Conservation (phyloP, 2,797 vertebrate species). For the Coranthus polyacanthus region DNA sequence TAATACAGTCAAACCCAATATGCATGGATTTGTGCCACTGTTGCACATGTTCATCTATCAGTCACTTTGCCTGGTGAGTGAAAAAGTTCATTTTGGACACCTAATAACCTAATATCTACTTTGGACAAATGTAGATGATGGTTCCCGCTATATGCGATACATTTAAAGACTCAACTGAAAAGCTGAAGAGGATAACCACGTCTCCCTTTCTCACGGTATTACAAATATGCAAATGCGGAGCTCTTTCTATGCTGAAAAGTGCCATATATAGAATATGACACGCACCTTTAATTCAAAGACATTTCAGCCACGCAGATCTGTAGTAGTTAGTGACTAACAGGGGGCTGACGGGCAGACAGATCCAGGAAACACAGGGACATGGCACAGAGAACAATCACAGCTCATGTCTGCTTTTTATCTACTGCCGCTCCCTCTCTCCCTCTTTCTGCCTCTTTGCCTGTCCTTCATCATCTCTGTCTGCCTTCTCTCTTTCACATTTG, state of each 20-base stretch:
- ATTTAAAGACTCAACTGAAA: neutral
- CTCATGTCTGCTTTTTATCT: conserved; percentile 24
- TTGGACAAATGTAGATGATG: too few relatives aligned
- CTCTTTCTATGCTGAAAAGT: neutral
- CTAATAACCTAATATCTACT: too few relatives aligned
- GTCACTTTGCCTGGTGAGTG: too few relatives aligned
- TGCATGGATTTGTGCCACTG: too few relatives aligned
- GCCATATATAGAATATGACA: neutral
- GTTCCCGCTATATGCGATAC: too few relatives aligned
- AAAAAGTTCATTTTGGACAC: too few relatives aligned
- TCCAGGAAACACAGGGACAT: conserved; percentile 22
- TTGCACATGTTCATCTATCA: too few relatives aligned
- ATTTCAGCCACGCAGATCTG: neutral
- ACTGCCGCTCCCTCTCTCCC: neutral
- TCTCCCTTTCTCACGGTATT: neutral
- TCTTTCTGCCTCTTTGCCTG: conserved; percentile 10
- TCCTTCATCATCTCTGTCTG: conserved; percentile 31
- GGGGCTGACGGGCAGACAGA: conserved; percentile 9
- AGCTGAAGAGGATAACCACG: neutral
- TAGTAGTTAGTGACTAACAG: conserved; percentile 6
- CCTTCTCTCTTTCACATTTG: conserved; percentile 15
- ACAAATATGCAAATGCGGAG: neutral
- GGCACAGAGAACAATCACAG: conserved; percentile 17
- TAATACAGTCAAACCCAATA: too few relatives aligned
- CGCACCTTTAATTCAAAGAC: neutral